Evolutionary conservation across 1,140 invertebrate species (phyloP), one percentile per base, ranked within the genome.

Genomic region (Achatina immaculata): DNA sequence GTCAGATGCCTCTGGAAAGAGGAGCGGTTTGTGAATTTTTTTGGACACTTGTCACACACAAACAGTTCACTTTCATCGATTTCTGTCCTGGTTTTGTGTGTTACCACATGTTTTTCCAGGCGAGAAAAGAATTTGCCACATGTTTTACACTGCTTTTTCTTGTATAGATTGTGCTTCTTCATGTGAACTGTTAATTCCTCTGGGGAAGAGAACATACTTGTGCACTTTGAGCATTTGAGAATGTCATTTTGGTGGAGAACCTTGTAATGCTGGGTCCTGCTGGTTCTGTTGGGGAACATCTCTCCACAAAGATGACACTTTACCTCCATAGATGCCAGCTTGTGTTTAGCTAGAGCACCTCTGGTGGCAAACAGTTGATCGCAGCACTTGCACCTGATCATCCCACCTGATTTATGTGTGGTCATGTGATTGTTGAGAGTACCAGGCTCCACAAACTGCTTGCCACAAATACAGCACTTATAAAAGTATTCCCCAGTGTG

Each of bases 181-280:
- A 80, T 80, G 48, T 80, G 78, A 1, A 16, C 43, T 28, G 43
- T 4, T 6, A 71, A 31, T 43, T 80, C 78, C 34, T 69, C 78
- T 14, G 14, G 3, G n/a, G 43, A 55, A 16, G 78, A 71, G 40
- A 71, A 80, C 66, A 80, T 38, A 19, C 68, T 48, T 0, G 31
- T n/a, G 40, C 78, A 80, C 24, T 38, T 31, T 24, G n/a, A 38
- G 31, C 78, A 80, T 28, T 24, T 65, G 2, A 80, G 68, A 28
- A 80, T 72, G 19, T 72, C 43, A 21, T 51, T 55, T 28, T 31
- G 66, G 36, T 80, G 78, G 28, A 55, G 11, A 0, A 96, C 97
- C n/a, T 97, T 92, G 19, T 97, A 93, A 89, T 98, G 96, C 0
- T 96, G 97, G 92, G 97, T 97, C 43, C 98, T 92, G 88, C 97